These are phyloP conservation scores for Drosophila rhopaloa DNA, from an alignment of 1,140 invertebrate genomes.

Conservation along the genomic window DNA sequence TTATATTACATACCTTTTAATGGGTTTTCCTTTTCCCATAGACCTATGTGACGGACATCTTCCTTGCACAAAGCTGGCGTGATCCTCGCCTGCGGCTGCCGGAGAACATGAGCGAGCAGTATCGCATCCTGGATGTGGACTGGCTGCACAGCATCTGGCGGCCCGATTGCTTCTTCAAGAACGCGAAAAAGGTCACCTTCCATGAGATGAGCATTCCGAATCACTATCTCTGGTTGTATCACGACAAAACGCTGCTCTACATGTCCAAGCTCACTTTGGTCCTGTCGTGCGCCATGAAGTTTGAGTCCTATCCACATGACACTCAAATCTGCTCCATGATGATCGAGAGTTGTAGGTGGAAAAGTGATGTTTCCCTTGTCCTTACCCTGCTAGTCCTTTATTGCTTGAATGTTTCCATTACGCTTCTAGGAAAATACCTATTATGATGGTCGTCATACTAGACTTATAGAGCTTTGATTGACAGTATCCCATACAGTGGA, in stretches of 20 bases:
- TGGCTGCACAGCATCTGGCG: conserved; percentile 96
- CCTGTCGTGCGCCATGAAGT: conserved; percentile 96
- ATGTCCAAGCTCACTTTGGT: conserved; percentile 97
- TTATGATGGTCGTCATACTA: conserved; percentile 41
- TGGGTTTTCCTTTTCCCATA: conserved; percentile 76
- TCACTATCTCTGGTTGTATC: conserved; percentile 96
- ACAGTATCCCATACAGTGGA: conserved; percentile 93
- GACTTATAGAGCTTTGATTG: conserved; percentile 17
- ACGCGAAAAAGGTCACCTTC: conserved; percentile 96
- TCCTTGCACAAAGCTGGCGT: conserved; percentile 95
- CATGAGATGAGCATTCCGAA: conserved; percentile 98
- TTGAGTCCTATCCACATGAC: conserved; percentile 95
- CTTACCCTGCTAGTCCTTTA: neutral
- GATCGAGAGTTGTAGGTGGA: conserved; percentile 93
- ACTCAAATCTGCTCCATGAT: conserved; percentile 96
- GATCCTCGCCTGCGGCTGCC: conserved; percentile 93
- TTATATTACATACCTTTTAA: neutral
- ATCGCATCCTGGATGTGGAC: conserved; percentile 94
- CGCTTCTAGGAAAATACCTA: neutral
- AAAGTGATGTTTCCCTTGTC: neutral
- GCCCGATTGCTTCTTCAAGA: conserved; percentile 96
- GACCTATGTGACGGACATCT: conserved; percentile 97
- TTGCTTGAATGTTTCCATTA: neutral
- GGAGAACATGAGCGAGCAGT: conserved; percentile 96
- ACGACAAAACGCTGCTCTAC: conserved; percentile 95